Percentiles rank a stretch among this genome's conserved stretches.
Conservation (phyloP, 2,888 invertebrate species). For the Synanthedon formicaeformis region DNA sequence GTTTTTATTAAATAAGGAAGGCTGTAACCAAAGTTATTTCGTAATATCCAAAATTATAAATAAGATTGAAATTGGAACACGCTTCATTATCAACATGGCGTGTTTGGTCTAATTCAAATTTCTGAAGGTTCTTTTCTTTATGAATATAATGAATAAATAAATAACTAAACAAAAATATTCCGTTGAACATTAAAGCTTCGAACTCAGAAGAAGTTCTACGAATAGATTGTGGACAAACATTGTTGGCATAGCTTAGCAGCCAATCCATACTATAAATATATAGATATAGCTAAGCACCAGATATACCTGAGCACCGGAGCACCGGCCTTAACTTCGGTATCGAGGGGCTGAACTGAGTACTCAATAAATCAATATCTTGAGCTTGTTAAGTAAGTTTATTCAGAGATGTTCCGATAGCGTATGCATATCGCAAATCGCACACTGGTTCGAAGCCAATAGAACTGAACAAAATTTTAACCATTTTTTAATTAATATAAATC, state of each 20-base stretch:
- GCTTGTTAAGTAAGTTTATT: conserved; percentile 54
- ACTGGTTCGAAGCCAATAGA: conserved; percentile 11
- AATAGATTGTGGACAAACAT: conserved; percentile 18
- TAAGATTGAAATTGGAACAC: too few species aligned
- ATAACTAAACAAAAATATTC: not conserved
- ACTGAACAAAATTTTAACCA: too few species aligned
- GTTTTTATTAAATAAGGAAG: too few species aligned
- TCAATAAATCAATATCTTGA: conserved; percentile 54
- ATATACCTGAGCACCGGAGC: not conserved
- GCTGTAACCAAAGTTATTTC: too few species aligned
- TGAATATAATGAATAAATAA: too few species aligned
- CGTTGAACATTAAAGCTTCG: not conserved
- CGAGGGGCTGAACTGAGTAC: conserved; percentile 28
- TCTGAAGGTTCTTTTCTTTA: too few species aligned
- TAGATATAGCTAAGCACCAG: not conserved
- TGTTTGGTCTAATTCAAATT: too few species aligned
- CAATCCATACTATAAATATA: not conserved
- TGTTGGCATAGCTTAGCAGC: conserved; percentile 9
- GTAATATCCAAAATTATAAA: too few species aligned
- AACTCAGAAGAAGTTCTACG: not conserved
- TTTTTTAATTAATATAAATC: too few species aligned
- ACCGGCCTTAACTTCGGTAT: conserved; percentile 7
- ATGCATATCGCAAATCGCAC: conserved; percentile 35
- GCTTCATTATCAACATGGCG: too few species aligned
- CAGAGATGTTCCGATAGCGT: conserved; percentile 38